A percentile compares a stretch with the other conserved stretches of the same genome.
Evolutionary conservation across 2,888 invertebrate species (phyloP).

Genomic region (Rhorus exstirpatorius): DNA sequence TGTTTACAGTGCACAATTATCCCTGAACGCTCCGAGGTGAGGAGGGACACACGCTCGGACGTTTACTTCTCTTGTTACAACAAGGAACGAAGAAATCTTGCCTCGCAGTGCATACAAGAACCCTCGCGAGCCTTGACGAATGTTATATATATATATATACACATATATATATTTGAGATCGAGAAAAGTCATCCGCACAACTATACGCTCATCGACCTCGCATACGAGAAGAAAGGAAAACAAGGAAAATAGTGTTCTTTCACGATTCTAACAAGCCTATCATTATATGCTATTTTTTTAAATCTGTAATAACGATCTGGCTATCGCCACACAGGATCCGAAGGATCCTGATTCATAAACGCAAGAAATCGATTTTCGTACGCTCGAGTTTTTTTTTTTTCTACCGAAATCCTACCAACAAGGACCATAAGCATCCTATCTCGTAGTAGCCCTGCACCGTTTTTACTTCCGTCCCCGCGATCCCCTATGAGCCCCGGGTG

Average conservation of each 20-base stretch:
- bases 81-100: conserved; percentile 52
- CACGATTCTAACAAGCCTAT: conserved; percentile 11
- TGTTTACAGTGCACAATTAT: conserved; percentile 47
- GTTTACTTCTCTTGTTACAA: conserved; percentile 46
- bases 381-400: not conserved
- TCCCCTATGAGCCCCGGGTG: conserved; percentile 52
- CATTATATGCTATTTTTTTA: not conserved
- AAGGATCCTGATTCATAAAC: not conserved
- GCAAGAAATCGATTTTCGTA: not conserved
- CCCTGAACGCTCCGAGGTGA: conserved; percentile 31
- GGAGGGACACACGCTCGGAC: conserved; percentile 38
- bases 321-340: no score
- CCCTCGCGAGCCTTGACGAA: conserved; percentile 26
- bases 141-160: not conserved
- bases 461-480: conserved; percentile 64
- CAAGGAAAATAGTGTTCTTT: not conserved
- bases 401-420: conserved; percentile 40
- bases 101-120: conserved; percentile 23
- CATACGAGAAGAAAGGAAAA: not conserved
- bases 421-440: conserved; percentile 34
- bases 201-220: conserved; percentile 13
- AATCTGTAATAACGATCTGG: not conserved
- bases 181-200: conserved; percentile 41
- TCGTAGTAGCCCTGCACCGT: conserved; percentile 20
- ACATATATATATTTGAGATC: conserved; percentile 17